phyloP scores from a whole-genome alignment of 92 coral and sea anemone genomes.

The Parazoanthus darwini region DNA sequence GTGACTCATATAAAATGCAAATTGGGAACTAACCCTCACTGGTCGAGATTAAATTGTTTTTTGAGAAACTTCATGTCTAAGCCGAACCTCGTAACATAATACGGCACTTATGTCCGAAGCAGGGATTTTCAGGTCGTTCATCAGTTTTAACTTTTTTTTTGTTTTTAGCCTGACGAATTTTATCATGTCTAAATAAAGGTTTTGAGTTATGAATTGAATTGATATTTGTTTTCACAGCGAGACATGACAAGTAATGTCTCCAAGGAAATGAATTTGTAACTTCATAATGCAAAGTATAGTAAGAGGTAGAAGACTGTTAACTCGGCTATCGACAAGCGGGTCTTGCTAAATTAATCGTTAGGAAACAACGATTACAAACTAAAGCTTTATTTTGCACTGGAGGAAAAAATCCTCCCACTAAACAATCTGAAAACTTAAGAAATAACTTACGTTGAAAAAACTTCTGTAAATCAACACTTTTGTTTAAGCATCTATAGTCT shows the following conservation, averaged over 20 bases:
- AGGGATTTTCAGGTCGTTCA: not conserved
- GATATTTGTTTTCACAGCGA: not conserved
- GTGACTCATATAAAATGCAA: not conserved
- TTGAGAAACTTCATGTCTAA: no score
- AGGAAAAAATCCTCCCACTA: not conserved
- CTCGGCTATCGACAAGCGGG: not conserved
- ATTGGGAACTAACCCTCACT: not conserved
- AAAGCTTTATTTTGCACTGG: not conserved
- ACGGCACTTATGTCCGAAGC: not conserved
- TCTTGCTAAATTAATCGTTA: not conserved
- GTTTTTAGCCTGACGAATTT: no score
- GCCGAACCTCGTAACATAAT: no score
- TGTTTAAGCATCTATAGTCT: not conserved
- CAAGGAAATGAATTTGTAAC: conserved; percentile 6
- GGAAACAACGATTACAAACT: not conserved
- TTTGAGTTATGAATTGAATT: not conserved
- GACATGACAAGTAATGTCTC: not conserved
- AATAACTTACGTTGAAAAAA: not conserved
- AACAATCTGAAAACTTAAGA: no score
- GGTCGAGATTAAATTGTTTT: no score
- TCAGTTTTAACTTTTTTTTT: no score
- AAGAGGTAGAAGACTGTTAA: not conserved
- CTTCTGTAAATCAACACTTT: not conserved
- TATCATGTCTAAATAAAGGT: no score
- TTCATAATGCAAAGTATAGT: not conserved